Evolutionary conservation across 2,888 invertebrate genomes (phyloP).

Genomic region (Notocelia uddmanniana): DNA sequence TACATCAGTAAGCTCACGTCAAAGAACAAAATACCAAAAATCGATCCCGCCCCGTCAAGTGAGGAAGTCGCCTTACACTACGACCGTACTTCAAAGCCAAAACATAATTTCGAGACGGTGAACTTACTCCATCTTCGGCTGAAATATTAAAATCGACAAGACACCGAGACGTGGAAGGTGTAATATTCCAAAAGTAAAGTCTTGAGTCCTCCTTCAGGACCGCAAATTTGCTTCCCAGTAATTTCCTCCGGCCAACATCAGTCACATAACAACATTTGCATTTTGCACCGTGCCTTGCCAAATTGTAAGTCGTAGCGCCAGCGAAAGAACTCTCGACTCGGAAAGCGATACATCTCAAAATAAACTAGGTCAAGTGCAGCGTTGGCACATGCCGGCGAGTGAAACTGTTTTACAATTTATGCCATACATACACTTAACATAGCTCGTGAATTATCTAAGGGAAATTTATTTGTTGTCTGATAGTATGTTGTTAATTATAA

Average conservation of each 20-base stretch:
- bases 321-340: conserved; percentile 25
- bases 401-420: conserved; percentile 39
- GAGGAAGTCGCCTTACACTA: no score
- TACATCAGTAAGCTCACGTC: no score
- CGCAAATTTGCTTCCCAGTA: background rate
- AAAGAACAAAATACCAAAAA: no score
- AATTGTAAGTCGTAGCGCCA: conserved; percentile 32
- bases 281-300: conserved; percentile 28
- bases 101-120: background rate
- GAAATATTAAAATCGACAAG: background rate
- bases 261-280: conserved; percentile 19
- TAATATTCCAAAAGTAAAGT: background rate
- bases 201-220: background rate
- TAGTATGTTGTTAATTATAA: no score
- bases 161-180: background rate
- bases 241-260: background rate
- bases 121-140: background rate
- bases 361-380: conserved; percentile 40
- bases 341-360: conserved; percentile 42
- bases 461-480: background rate
- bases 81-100: no score
- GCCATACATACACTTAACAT: conserved; percentile 17
- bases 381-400: conserved; percentile 23
- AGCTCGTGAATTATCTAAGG: background rate
- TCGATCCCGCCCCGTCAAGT: no score